phyloP scores from a whole-genome alignment of 2,888 invertebrate genomes.

The Emmelina monodactyla region DNA sequence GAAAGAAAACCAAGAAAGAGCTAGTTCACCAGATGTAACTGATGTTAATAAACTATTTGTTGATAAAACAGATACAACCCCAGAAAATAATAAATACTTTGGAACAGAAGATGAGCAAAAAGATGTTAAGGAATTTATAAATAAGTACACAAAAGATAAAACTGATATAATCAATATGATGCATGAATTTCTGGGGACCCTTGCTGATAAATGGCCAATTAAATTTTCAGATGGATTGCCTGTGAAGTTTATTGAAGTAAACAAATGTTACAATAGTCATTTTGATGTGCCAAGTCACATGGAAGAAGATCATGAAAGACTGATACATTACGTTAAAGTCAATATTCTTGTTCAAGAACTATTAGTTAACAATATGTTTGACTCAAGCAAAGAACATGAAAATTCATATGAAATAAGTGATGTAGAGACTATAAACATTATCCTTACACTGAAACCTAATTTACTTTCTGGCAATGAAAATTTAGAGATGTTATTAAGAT shows the following conservation, averaged over 20 bases:
- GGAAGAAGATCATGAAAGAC: constrained; percentile 34
- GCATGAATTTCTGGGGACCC: constrained; percentile 63
- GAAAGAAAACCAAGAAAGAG: constrained; percentile 46
- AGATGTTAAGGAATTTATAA: constrained; percentile 71
- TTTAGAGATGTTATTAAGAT: constrained; percentile 39
- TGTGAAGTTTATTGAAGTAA: constrained; percentile 67
- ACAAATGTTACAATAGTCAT: constrained; percentile 59
- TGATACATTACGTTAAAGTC: constrained; percentile 37
- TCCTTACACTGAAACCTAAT: constrained; percentile 39
- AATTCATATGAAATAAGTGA: constrained; percentile 33
- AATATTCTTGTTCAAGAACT: constrained; percentile 52
- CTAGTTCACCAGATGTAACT: constrained; percentile 69
- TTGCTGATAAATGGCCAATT: constrained; percentile 68
- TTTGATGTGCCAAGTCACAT: constrained; percentile 46
- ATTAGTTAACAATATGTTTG: constrained; percentile 39
- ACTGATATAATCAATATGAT: constrained; percentile 68
- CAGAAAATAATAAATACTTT: constrained; percentile 64
- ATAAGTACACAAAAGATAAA: constrained; percentile 61
- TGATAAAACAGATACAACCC: constrained; percentile 37
- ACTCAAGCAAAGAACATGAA: constrained; percentile 24
- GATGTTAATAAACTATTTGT: constrained; percentile 70
- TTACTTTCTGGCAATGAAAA: constrained; percentile 36
- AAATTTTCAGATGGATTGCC: constrained; percentile 72
- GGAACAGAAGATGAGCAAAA: constrained; percentile 68
- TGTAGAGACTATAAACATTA: constrained; percentile 42